Percentiles rank a stretch among this genome's conserved stretches.
These are phyloP conservation scores for Drosophila algonquin DNA, from an alignment of 2,888 invertebrate genomes.

Conservation along the genomic window DNA sequence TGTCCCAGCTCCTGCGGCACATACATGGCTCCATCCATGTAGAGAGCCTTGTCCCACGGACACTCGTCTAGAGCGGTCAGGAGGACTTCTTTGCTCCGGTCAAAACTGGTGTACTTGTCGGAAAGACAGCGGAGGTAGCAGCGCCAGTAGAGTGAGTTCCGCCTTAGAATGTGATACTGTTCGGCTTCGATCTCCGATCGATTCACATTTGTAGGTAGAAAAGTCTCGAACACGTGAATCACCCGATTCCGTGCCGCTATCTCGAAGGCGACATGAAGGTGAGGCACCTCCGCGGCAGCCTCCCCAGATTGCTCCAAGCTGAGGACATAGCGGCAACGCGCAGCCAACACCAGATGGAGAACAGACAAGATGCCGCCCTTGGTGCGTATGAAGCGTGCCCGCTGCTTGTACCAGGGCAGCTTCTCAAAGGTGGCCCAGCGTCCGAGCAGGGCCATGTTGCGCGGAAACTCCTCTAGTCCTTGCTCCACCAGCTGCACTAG, in stretches of 20 bases:
- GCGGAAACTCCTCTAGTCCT: slow-evolving; percentile 85
- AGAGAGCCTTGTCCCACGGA: slow-evolving; percentile 88
- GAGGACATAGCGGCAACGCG: slow-evolving; percentile 70
- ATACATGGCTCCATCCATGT: slow-evolving; percentile 87
- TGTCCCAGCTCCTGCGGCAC: slow-evolving; percentile 87
- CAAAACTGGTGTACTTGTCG: slow-evolving; percentile 77
- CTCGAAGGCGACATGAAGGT: slow-evolving; percentile 29
- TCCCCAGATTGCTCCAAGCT: neutral
- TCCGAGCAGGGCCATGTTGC: slow-evolving; percentile 86
- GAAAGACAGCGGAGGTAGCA: slow-evolving; percentile 86
- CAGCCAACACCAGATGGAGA: slow-evolving; percentile 84
- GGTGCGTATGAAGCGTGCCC: slow-evolving; percentile 82
- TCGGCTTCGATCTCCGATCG: slow-evolving; percentile 47
- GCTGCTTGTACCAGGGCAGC: slow-evolving; percentile 86
- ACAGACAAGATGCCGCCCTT: slow-evolving; percentile 84
- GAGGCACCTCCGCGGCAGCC: neutral
- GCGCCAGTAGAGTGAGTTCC: slow-evolving; percentile 86
- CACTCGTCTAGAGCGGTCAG: slow-evolving; percentile 87
- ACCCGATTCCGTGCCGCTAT: slow-evolving; percentile 76
- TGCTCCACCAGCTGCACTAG: slow-evolving; percentile 76
- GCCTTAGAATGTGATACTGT: slow-evolving; percentile 62
- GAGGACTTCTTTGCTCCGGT: slow-evolving; percentile 80
- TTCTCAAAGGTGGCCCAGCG: slow-evolving; percentile 83
- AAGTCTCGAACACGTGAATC: slow-evolving; percentile 74
- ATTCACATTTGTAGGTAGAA: slow-evolving; percentile 54